phyloP scores from a whole-genome alignment of 1,140 invertebrate genomes.

The Drosophila albomicans region DNA sequence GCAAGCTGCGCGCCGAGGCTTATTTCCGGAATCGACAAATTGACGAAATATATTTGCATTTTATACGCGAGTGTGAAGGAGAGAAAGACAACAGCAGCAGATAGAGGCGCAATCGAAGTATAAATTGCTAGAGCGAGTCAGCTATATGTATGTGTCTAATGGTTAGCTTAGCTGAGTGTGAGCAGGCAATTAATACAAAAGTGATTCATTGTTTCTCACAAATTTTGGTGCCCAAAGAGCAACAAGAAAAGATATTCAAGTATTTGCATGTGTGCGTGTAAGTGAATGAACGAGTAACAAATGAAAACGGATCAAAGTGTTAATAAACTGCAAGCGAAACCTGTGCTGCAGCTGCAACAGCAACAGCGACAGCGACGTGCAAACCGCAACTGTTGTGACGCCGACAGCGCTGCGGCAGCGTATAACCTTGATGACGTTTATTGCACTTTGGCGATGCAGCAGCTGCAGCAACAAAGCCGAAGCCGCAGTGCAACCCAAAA shows the following conservation, averaged over 20 bases:
- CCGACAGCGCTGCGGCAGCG: constrained; percentile 45
- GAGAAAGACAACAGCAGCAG: background rate
- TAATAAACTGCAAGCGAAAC: constrained; percentile 55
- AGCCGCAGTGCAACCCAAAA: constrained; percentile 52
- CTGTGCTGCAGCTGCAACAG: constrained; percentile 28
- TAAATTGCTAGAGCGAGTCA: constrained; percentile 29
- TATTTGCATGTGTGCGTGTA: background rate
- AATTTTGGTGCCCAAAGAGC: constrained; percentile 23
- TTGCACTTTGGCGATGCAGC: constrained; percentile 67
- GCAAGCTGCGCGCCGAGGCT: constrained; percentile 49
- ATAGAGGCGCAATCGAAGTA: background rate
- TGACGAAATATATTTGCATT: constrained; percentile 63
- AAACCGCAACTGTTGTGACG: constrained; percentile 18
- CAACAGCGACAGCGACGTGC: background rate
- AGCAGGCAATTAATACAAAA: constrained; percentile 42
- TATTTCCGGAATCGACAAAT: constrained; percentile 68
- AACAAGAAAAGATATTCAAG: constrained; percentile 8
- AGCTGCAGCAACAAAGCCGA: constrained; percentile 20
- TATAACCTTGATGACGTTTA: constrained; percentile 79
- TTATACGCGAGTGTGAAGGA: constrained; percentile 12
- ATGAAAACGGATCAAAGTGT: constrained; percentile 52
- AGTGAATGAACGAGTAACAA: constrained; percentile 32
- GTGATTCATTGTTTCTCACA: constrained; percentile 46
- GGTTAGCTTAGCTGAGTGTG: constrained; percentile 28
- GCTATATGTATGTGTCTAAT: constrained; percentile 13